Conservation (phyloP, 2,113 vertebrate genomes). For the Corydoras sp. region DNA sequence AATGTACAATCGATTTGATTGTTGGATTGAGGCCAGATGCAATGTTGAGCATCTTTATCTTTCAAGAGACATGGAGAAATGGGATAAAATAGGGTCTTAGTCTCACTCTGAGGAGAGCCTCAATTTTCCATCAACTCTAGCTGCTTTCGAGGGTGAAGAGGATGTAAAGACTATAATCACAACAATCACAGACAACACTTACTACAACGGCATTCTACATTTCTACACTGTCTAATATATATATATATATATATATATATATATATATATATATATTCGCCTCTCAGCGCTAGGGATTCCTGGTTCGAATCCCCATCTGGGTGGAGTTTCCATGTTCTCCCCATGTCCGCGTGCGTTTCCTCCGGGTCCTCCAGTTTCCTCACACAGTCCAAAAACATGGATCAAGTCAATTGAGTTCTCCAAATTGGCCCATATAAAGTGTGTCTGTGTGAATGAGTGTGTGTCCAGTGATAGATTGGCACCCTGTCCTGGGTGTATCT, state of each 20-base stretch:
- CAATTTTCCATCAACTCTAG: conserved; percentile 28
- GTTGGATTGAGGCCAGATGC: conserved; percentile 6
- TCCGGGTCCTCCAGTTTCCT: too few species aligned
- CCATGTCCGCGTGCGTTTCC: too few species aligned
- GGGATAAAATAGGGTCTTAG: conserved; percentile 32
- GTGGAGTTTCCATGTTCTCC: too few species aligned
- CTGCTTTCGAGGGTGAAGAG: conserved; percentile 33
- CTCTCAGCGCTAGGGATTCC: too few species aligned
- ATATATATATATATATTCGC: background rate
- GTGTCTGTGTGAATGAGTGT: too few species aligned
- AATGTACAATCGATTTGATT: conserved; percentile 25
- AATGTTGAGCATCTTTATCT: conserved; percentile 29
- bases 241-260: background rate
- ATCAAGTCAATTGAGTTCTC: too few species aligned
- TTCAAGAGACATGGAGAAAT: conserved; percentile 29
- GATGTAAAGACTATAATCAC: conserved; percentile 35
- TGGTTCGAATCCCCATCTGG: too few species aligned
- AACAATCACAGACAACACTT: conserved; percentile 33
- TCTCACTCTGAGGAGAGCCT: conserved; percentile 29
- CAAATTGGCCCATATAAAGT: too few species aligned
- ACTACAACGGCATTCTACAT: conserved; percentile 18
- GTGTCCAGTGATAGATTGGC: too few species aligned
- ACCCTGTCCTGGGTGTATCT: too few species aligned
- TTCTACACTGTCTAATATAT: conserved; percentile 18
- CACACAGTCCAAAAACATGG: too few species aligned